Percentiles rank a stretch among this genome's conserved stretches.
Conservation (phyloP, 1,140 invertebrate species). For the Hermetia illucens region DNA sequence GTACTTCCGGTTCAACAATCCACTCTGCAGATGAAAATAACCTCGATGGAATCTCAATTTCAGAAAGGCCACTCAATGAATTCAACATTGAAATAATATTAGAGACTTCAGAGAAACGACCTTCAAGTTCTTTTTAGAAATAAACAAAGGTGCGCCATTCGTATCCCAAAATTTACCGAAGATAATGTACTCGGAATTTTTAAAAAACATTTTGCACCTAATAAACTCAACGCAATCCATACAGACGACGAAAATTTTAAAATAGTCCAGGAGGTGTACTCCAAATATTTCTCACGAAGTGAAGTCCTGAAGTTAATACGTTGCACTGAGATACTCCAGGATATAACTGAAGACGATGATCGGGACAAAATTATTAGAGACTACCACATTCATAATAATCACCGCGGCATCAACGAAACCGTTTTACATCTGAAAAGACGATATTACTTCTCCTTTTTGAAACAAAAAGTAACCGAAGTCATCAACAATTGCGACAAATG, state of each 20-base stretch:
- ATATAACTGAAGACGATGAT: constrained; percentile 14
- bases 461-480: constrained; percentile 11
- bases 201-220: constrained; percentile 10
- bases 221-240: constrained; percentile 9
- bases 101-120: constrained; percentile 3
- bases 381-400: constrained; percentile 22
- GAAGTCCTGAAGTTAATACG: constrained; percentile 15
- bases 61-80: constrained; percentile 12
- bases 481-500: constrained; percentile 16
- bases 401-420: constrained; percentile 25
- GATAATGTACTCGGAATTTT: constrained; percentile 9
- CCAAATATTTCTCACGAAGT: constrained; percentile 11
- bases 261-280: constrained; percentile 6
- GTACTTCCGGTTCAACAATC: neutral
- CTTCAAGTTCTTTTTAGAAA: constrained; percentile 7
- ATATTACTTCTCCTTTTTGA: constrained; percentile 27
- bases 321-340: constrained; percentile 12
- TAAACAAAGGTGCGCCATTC: constrained; percentile 9
- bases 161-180: no score
- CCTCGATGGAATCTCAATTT: constrained; percentile 7
- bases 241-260: constrained; percentile 9
- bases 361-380: constrained; percentile 17
- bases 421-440: constrained; percentile 19
- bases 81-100: constrained; percentile 9
- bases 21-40: constrained; percentile 4